phyloP scores from a whole-genome alignment of 2,113 vertebrate genomes.

The Tylochromis polylepis region DNA sequence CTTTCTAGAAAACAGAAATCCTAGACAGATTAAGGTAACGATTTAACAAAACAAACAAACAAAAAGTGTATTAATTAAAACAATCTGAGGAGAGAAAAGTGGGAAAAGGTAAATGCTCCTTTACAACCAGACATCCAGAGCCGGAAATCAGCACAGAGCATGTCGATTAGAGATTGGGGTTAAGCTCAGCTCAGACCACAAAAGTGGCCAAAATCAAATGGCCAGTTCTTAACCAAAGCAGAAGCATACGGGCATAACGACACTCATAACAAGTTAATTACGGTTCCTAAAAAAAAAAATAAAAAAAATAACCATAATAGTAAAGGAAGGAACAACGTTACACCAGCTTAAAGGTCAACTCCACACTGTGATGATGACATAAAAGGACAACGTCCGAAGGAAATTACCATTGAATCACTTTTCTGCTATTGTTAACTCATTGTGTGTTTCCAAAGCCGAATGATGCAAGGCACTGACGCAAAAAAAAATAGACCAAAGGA shows the following conservation, averaged over 20 bases:
- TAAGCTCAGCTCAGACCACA: constrained; percentile 31
- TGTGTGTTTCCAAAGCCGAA: neutral
- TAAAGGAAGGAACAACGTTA: neutral
- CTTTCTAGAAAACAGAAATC: neutral
- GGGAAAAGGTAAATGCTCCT: neutral
- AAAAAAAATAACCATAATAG: neutral
- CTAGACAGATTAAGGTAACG: neutral
- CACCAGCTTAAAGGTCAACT: neutral
- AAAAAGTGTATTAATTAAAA: neutral
- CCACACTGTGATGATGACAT: neutral
- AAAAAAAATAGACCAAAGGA: neutral
- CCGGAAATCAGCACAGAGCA: neutral
- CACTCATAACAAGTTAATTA: neutral
- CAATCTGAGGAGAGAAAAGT: neutral
- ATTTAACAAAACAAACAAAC: neutral
- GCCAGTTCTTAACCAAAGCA: neutral
- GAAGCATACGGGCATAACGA: neutral
- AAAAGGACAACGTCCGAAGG: neutral
- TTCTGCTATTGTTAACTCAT: neutral
- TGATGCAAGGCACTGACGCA: neutral
- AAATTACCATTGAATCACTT: neutral
- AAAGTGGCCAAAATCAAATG: neutral
- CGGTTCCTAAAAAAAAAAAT: neutral
- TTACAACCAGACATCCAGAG: neutral
- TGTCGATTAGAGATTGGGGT: neutral